Evolutionary conservation across 1,140 invertebrate species (phyloP), one percentile per base, ranked within the genome.

Genomic region (Coenobita brevimanus): DNA sequence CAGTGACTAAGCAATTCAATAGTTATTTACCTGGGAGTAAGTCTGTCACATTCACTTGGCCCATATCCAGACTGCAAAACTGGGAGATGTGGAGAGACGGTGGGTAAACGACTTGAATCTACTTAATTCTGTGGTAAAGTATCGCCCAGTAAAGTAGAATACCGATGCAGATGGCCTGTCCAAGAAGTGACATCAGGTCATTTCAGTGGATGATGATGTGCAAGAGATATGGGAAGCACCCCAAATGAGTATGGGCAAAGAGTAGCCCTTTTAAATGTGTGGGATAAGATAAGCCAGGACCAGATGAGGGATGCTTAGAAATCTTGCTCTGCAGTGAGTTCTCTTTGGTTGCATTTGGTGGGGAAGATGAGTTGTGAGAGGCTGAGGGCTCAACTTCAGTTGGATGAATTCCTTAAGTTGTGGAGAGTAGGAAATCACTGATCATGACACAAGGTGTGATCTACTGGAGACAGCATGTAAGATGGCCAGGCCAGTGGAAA

Each of bases 361-460:
- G 46, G 46, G 46, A n/a, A n/a, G n/a, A n/a, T n/a, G n/a, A 6
- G 46, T 50, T 8, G 6, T 8, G 46, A 50, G 6, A 17, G 17
- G 6, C 6, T 17, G 50, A 21, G 30, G 36, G 1, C 24, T n/a
- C 38, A 41, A 76, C 3, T 21, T n/a, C n/a, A 46, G 43, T 50
- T 78, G 21, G 75, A 50, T n/a, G 75, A 78, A 2, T 78, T 78
- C 21, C 41, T n/a, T 6, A 46, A 78, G 75, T 50, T 43, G 43
- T 78, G 60, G 60, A 62, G 17, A 41, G 75, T 46, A 30, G 3
- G 13, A 1, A 78, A 41, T 15, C 0, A 50, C 21, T 78, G 43
- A 50, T 78, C 24, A 78, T 78, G 75, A 78, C 21, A n/a, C 3
- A 78, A 46, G 41, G 24, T 73, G 41, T 78, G 3, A 50, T 50